Conservation (phyloP, 2,113 vertebrate species). For the Seriola rivoliana region DNA sequence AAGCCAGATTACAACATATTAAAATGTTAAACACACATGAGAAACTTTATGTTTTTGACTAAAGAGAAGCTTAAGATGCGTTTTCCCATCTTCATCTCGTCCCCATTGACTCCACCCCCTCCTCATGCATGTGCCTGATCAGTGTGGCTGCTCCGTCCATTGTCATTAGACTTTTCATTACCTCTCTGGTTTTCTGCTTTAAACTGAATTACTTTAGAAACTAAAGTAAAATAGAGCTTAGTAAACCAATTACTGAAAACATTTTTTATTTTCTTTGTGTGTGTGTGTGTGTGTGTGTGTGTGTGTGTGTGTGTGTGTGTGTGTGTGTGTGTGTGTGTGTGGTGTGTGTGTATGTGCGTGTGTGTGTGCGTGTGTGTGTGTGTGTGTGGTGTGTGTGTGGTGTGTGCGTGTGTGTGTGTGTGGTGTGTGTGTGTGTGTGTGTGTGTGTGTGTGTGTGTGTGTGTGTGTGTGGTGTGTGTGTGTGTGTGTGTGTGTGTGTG, state of each 20-base stretch:
- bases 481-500: conserved; percentile 44
- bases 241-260: background rate
- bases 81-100: background rate
- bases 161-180: background rate
- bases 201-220: background rate
- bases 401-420: conserved; percentile 89
- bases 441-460: conserved; percentile 70
- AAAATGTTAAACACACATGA: background rate
- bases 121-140: conserved; percentile 11
- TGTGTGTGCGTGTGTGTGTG: conserved; percentile 50
- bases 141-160: conserved; percentile 1
- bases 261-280: conserved; percentile 80
- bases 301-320: conserved; percentile 82
- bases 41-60: background rate
- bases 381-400: conserved; percentile 92
- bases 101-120: background rate
- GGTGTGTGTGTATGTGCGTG: too few relatives aligned
- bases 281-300: conserved; percentile 72
- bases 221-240: background rate
- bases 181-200: background rate
- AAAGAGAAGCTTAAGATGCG: background rate
- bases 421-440: conserved; percentile 72
- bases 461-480: conserved; percentile 94
- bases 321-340: conserved; percentile 93
- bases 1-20: too few relatives aligned